phyloP scores from a whole-genome alignment of 2,113 vertebrate species.

The Gambusia affinis region DNA sequence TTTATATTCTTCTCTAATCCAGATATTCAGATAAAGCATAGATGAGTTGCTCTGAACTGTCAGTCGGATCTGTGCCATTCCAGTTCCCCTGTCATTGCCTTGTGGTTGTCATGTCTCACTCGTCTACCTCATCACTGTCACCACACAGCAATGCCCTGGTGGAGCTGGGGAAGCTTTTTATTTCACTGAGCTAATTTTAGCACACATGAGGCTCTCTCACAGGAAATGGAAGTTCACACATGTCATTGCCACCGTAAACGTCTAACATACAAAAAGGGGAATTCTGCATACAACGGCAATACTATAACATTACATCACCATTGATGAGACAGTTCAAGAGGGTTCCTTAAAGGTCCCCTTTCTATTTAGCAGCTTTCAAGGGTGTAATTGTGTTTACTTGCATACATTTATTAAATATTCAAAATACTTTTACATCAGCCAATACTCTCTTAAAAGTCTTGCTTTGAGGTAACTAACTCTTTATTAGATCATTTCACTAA shows the following conservation, averaged over 20 bases:
- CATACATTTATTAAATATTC: too few relatives aligned
- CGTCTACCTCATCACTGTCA: not conserved
- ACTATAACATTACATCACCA: not conserved
- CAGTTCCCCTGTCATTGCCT: not conserved
- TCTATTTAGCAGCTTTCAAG: not conserved
- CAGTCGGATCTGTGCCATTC: not conserved
- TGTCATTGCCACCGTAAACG: slow-evolving; percentile 3
- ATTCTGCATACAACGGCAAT: not conserved
- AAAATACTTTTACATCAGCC: not conserved
- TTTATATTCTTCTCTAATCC: not conserved
- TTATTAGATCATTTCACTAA: too few relatives aligned
- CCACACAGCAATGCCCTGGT: slow-evolving; percentile 12
- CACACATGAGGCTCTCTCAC: slow-evolving; percentile 7
- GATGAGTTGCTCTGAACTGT: too few relatives aligned
- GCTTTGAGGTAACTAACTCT: not conserved
- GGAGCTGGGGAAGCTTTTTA: slow-evolving; percentile 16
- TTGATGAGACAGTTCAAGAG: not conserved
- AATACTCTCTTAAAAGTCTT: not conserved
- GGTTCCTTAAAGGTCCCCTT: not conserved
- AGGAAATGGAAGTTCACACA: slow-evolving; percentile 46
- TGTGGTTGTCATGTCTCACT: slow-evolving; percentile 15
- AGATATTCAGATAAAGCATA: not conserved
- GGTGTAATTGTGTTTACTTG: not conserved
- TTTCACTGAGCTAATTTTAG: slow-evolving; percentile 48
- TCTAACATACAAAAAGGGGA: slow-evolving; percentile 19